A percentile compares a stretch with the other conserved stretches of the same genome.
These are phyloP conservation scores for Spizaetus ornatus DNA, from an alignment of 2,113 vertebrate species.

Conservation along the genomic window DNA sequence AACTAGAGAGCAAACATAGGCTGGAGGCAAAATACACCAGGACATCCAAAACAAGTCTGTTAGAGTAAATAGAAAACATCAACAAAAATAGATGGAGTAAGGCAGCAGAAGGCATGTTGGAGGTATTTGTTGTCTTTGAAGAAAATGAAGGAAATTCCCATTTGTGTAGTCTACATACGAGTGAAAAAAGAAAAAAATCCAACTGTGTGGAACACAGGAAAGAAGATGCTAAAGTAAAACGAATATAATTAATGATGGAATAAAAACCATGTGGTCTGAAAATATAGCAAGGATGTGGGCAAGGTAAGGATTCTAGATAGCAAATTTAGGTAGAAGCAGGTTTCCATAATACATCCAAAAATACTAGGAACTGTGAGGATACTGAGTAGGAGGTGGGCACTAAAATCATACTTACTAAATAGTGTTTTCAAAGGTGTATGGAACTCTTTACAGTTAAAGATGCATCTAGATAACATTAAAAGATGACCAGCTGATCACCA, in stretches of 20 bases:
- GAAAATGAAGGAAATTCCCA: not conserved
- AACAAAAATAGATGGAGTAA: not conserved
- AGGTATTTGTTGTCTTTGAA: not conserved
- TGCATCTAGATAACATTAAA: not conserved
- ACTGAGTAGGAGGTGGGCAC: not conserved
- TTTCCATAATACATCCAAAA: not conserved
- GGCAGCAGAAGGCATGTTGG: not conserved
- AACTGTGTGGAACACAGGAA: not conserved
- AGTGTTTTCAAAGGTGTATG: not conserved
- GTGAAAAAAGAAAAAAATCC: not conserved
- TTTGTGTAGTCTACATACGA: not conserved
- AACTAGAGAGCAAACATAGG: not conserved
- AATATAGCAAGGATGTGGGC: not conserved
- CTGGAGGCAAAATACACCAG: not conserved
- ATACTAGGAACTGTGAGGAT: not conserved
- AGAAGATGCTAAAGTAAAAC: not conserved
- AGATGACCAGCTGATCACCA: not conserved
- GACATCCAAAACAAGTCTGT: not conserved
- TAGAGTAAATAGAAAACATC: not conserved
- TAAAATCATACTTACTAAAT: not conserved
- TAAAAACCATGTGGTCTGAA: not conserved
- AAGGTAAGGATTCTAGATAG: not conserved
- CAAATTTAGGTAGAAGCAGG: not conserved
- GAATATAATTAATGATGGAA: not conserved
- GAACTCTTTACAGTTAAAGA: not conserved